Percentiles rank a stretch among this genome's conserved stretches.
These are phyloP conservation scores for Phenganax subtilis DNA, from an alignment of 92 coral and sea anemone genomes.

Conservation along the genomic window DNA sequence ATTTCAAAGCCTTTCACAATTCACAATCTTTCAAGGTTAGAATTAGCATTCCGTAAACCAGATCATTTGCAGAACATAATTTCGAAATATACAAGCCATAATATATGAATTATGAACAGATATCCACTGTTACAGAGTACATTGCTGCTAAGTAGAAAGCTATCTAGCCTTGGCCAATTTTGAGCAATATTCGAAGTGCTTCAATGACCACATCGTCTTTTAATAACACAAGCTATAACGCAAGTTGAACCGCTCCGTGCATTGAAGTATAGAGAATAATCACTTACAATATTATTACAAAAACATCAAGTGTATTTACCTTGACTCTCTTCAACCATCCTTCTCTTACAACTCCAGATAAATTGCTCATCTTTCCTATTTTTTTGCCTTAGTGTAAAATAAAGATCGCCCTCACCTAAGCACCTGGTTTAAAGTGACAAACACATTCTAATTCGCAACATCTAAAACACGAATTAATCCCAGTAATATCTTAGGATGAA, in stretches of 20 bases:
- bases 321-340: slow-evolving; percentile 78
- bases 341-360: slow-evolving; percentile 60
- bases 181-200: background rate
- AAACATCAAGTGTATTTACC: slow-evolving; percentile 44
- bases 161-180: background rate
- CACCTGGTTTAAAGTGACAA: background rate
- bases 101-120: too few species aligned
- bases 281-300: background rate
- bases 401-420: background rate
- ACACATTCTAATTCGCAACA: background rate
- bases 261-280: background rate
- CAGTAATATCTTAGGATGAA: background rate
- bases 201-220: background rate
- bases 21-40: background rate
- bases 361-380: slow-evolving; percentile 50
- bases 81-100: too few species aligned
- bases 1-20: too few species aligned
- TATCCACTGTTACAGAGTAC: background rate
- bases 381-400: slow-evolving; percentile 14
- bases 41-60: background rate
- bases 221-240: background rate
- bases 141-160: background rate
- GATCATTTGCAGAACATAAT: background rate
- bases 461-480: background rate
- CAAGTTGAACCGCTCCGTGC: background rate